Evolutionary conservation across 1,140 invertebrate genomes (phyloP).

Genomic region (Argopecten irradians): DNA sequence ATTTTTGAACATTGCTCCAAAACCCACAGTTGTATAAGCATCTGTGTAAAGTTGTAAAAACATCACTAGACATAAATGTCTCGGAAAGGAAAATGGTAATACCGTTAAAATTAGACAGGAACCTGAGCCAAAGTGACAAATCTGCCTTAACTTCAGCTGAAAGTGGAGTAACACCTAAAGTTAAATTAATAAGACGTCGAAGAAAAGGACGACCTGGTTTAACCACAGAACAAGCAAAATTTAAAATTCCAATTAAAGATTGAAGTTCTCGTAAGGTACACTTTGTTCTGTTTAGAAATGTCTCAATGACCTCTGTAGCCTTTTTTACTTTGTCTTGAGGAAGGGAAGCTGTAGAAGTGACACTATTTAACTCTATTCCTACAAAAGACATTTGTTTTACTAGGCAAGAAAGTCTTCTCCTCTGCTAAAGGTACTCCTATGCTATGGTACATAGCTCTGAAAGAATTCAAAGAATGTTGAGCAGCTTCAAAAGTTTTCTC

Average conservation of each 20-base stretch:
- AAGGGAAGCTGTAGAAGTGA: neutral
- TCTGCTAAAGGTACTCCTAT: constrained; percentile 38
- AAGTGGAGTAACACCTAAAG: neutral
- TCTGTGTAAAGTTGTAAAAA: constrained; percentile 10
- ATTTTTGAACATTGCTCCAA: constrained; percentile 20
- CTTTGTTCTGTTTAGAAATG: neutral
- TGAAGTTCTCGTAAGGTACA: constrained; percentile 10
- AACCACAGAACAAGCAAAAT: constrained; percentile 32
- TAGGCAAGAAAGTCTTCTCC: constrained; percentile 24
- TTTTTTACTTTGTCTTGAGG: constrained; percentile 24
- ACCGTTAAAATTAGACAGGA: neutral
- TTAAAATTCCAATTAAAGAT: constrained; percentile 29
- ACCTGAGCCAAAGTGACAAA: neutral
- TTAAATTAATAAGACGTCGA: neutral
- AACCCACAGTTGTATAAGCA: neutral
- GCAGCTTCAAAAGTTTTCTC: neutral
- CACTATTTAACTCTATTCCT: constrained; percentile 26
- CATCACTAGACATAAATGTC: neutral
- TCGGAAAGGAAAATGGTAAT: neutral
- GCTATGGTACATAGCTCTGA: neutral
- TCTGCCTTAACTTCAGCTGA: neutral
- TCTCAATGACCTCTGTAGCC: neutral
- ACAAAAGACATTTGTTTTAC: constrained; percentile 31
- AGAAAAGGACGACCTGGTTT: neutral
- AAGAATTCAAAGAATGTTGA: neutral